These are phyloP conservation scores for Drosophila ohnishii DNA, from an alignment of 1,140 invertebrate species.

Conservation along the genomic window DNA sequence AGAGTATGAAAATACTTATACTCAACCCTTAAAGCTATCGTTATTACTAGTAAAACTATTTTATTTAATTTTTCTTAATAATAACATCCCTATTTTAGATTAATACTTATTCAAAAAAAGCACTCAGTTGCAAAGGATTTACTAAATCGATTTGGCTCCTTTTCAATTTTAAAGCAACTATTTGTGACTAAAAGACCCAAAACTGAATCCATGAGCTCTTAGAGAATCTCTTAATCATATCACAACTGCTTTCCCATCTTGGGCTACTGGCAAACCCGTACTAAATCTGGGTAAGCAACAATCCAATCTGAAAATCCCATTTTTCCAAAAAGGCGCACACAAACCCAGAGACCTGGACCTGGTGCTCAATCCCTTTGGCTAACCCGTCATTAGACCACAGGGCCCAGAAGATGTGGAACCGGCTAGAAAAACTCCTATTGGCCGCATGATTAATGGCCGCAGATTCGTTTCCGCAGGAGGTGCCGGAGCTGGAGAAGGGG, in stretches of 20 bases:
- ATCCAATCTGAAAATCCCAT: slow-evolving; percentile 17
- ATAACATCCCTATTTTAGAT: too few relatives aligned
- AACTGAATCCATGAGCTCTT: neutral
- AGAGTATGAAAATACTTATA: too few relatives aligned
- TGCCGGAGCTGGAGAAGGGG: slow-evolving; percentile 1
- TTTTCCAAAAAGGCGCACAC: slow-evolving; percentile 12
- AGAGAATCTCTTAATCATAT: neutral
- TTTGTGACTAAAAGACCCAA: neutral
- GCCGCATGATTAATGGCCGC: slow-evolving; percentile 74
- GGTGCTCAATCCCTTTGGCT: slow-evolving; percentile 20
- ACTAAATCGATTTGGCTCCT: too few relatives aligned
- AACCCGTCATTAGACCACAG: slow-evolving; percentile 38
- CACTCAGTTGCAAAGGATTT: too few relatives aligned
- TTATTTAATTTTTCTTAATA: too few relatives aligned
- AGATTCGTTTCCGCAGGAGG: slow-evolving; percentile 73
- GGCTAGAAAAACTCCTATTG: slow-evolving; percentile 63
- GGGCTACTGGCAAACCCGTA: neutral
- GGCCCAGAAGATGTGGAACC: slow-evolving; percentile 21
- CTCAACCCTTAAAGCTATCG: too few relatives aligned
- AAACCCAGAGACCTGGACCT: slow-evolving; percentile 36
- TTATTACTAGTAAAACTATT: too few relatives aligned
- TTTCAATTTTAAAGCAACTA: neutral
- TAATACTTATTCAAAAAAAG: too few relatives aligned
- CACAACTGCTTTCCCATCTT: neutral
- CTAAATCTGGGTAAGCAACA: slow-evolving; percentile 15